These are phyloP conservation scores for Chaetura pelagica DNA, from an alignment of 2,113 vertebrate species.

Conservation along the genomic window DNA sequence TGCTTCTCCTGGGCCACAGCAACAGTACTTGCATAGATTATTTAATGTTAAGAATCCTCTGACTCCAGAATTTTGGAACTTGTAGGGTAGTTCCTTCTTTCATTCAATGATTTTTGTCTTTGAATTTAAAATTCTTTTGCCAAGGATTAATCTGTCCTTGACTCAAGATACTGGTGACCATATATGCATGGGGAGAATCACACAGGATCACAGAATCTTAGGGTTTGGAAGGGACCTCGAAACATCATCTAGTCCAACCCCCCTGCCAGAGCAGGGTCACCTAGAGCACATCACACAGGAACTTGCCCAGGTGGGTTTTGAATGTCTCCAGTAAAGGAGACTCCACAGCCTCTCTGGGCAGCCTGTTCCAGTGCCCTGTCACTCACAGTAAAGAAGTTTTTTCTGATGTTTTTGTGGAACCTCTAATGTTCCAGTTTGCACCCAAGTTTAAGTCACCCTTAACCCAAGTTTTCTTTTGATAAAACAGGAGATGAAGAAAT, in stretches of 20 bases:
- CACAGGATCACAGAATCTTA: too few relatives aligned
- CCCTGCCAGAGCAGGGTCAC: too few relatives aligned
- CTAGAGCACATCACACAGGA: too few relatives aligned
- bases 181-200: neutral
- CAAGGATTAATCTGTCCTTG: neutral
- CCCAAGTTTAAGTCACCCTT: neutral
- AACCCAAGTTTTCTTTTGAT: neutral
- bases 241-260: too few relatives aligned
- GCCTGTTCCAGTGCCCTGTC: too few relatives aligned
- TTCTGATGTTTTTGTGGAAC: too few relatives aligned
- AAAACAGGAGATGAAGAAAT: neutral
- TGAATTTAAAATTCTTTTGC: neutral
- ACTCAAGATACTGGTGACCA: neutral
- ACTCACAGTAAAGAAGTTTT: too few relatives aligned
- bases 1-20: neutral
- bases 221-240: too few relatives aligned
- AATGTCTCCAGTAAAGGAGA: too few relatives aligned
- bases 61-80: neutral
- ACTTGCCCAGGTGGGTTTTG: too few relatives aligned
- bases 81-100: neutral
- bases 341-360: too few relatives aligned
- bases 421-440: too few relatives aligned
- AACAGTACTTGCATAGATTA: neutral
- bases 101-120: neutral
- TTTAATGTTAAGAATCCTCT: neutral